Conservation (phyloP, 2,888 invertebrate genomes). For the Seira ritae region DNA sequence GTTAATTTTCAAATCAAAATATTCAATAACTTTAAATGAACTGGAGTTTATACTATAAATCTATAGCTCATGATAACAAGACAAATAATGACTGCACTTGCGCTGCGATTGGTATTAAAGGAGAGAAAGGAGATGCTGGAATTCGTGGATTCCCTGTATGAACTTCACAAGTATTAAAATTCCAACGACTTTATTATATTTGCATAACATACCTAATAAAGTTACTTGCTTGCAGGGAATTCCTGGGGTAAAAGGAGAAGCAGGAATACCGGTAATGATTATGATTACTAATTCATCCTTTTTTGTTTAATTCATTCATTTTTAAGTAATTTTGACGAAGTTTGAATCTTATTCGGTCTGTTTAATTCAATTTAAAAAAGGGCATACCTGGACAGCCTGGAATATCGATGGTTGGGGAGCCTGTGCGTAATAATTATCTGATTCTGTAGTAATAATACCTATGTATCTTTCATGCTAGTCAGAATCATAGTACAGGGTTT, state of each 20-base stretch:
- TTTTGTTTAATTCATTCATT: slow-evolving; percentile 16
- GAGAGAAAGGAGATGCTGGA: neutral
- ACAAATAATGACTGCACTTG: neutral
- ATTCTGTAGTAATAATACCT: neutral
- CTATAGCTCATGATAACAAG: no score
- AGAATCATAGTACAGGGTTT: neutral
- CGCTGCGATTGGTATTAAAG: neutral
- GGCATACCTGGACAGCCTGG: slow-evolving; percentile 32
- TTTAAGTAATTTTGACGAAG: slow-evolving; percentile 4
- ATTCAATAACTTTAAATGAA: no score
- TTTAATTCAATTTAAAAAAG: neutral
- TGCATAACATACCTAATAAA: no score
- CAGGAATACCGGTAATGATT: slow-evolving; percentile 30
- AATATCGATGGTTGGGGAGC: slow-evolving; percentile 42
- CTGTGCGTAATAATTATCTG: neutral
- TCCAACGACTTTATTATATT: no score
- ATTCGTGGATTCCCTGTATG: neutral
- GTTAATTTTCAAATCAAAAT: no score
- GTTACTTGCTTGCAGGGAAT: no score
- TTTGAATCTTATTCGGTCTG: neutral
- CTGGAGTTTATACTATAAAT: no score
- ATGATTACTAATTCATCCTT: neutral
- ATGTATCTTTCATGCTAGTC: no score
- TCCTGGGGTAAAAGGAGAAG: slow-evolving; percentile 24
- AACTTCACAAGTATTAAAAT: no score